Evolutionary conservation across 2,797 vertebrate genomes (phyloP).

Genomic region (Trichosurus vulpecula): DNA sequence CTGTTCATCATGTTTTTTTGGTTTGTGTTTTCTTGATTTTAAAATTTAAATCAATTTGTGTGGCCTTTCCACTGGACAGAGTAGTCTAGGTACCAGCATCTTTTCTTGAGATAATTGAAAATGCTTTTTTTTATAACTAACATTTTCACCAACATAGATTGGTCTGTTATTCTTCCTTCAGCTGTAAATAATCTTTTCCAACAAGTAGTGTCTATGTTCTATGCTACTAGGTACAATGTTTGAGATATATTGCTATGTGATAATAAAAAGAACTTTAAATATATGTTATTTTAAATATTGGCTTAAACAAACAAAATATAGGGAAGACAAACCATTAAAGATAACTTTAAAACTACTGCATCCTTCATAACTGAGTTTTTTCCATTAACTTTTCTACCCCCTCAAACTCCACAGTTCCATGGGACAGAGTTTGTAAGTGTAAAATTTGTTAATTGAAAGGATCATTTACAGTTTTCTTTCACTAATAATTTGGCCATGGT

Average conservation of each 20-base stretch:
- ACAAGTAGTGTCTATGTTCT: background rate
- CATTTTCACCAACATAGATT: background rate
- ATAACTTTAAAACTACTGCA: background rate
- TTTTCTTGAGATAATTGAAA: background rate
- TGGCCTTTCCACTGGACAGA: background rate
- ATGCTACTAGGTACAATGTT: background rate
- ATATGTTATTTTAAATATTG: background rate
- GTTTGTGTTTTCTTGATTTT: background rate
- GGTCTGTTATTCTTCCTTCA: background rate
- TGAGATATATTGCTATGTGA: background rate
- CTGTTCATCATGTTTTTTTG: background rate
- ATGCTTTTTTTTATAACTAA: background rate
- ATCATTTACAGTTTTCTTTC: constrained; percentile 3
- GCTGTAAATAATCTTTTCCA: background rate
- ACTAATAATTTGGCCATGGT: background rate
- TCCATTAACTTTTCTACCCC: background rate
- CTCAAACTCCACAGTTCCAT: background rate
- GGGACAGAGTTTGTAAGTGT: constrained; percentile 17
- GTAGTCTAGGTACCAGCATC: background rate
- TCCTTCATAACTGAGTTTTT: background rate
- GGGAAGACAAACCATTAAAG: background rate
- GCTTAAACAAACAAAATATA: background rate
- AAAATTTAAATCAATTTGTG: background rate
- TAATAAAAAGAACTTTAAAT: background rate
- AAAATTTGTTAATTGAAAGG: constrained; percentile 36